Evolutionary conservation across 2,113 vertebrate genomes (phyloP).

Genomic region (Caracal caracal): DNA sequence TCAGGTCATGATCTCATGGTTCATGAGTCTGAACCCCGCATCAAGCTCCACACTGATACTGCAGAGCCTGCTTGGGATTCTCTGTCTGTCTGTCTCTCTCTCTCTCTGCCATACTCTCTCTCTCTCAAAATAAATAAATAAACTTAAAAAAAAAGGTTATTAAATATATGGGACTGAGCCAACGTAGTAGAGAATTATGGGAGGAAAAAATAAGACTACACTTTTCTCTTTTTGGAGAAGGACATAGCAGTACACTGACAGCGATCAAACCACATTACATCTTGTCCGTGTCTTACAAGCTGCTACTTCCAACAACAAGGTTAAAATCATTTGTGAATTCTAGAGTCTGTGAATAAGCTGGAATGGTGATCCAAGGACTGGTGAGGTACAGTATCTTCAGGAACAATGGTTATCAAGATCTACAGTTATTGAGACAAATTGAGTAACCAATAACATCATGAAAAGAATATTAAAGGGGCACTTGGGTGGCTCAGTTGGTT

Average conservation of each 20-base stretch:
- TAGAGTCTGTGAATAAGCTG: constrained; percentile 12
- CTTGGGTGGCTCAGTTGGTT: too few species aligned
- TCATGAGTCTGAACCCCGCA: too few species aligned
- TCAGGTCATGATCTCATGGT: too few species aligned
- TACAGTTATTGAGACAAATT: not conserved
- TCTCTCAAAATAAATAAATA: too few species aligned
- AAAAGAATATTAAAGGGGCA: not conserved
- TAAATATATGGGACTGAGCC: not conserved
- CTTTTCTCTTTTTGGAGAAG: constrained; percentile 1
- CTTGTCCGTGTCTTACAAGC: not conserved
- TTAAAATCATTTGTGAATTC: constrained; percentile 52
- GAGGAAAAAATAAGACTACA: not conserved
- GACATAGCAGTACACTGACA: not conserved
- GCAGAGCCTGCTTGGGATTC: too few species aligned
- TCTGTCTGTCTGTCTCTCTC: too few species aligned
- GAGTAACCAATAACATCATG: not conserved
- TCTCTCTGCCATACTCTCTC: too few species aligned
- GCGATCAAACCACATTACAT: not conserved
- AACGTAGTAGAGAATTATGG: not conserved
- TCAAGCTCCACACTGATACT: too few species aligned
- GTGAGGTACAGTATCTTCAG: not conserved
- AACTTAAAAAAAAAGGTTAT: not conserved
- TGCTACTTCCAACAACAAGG: not conserved
- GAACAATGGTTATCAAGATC: constrained; percentile 23
- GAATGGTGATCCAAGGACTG: not conserved